phyloP scores from a whole-genome alignment of 2,113 vertebrate species.

The Synodontis membranacea region DNA sequence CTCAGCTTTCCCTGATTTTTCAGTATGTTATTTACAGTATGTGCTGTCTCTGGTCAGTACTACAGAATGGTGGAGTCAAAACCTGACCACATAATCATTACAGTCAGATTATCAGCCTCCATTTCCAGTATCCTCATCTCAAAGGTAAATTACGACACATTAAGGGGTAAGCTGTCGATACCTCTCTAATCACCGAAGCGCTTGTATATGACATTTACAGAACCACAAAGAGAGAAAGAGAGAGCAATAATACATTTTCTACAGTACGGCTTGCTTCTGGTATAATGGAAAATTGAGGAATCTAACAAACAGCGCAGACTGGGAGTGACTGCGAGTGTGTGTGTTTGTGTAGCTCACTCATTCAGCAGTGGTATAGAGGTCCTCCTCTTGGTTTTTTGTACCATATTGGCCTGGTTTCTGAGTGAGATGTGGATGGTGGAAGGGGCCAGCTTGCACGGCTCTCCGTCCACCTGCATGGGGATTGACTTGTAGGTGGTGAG shows the following conservation, averaged over 20 bases:
- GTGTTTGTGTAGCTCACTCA: conserved; percentile 75
- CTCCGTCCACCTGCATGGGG: conserved; percentile 96
- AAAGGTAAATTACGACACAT: conserved; percentile 19
- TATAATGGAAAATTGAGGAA: background rate
- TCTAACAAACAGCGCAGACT: background rate
- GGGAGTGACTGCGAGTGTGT: background rate
- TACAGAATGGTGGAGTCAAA: background rate
- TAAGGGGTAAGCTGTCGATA: conserved; percentile 4
- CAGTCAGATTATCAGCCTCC: conserved; percentile 27
- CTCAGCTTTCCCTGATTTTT: background rate
- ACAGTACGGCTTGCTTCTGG: background rate
- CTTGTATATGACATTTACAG: conserved; percentile 34
- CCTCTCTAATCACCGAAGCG: conserved; percentile 6
- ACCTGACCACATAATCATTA: background rate
- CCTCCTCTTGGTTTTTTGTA: conserved; percentile 94
- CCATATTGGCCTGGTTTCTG: conserved; percentile 93
- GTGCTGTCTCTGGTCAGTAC: background rate
- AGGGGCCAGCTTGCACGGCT: conserved; percentile 87
- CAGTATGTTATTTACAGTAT: background rate
- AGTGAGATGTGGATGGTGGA: conserved; percentile 86
- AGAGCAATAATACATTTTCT: conserved; percentile 35
- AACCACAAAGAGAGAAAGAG: conserved; percentile 28
- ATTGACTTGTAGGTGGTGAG: conserved; percentile 92
- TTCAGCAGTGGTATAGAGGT: conserved; percentile 86
- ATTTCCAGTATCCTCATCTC: conserved; percentile 21